Base-by-base conservation (phyloP, 2,888 invertebrate genomes). In the Eudasyphora cyanicolor region DNA sequence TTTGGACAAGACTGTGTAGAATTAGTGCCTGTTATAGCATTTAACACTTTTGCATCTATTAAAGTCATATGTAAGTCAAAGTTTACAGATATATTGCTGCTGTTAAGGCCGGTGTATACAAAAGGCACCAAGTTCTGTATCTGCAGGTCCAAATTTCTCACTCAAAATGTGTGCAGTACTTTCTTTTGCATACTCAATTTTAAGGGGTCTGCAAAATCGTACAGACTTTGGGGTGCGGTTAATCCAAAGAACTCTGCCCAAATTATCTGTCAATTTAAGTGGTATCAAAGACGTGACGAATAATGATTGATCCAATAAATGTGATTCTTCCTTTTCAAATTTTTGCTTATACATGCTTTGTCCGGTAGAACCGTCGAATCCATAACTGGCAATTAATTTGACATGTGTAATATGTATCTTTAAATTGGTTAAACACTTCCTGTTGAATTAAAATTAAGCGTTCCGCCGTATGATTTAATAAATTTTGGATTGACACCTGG, bases 131-230 rank as follows among this genome's bases (percentile, higher is more conserved):
- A n/a, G n/a, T n/a, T n/a, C n/a, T n/a, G n/a, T n/a, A n/a, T n/a
- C n/a, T n/a, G n/a, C n/a, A n/a, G n/a, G n/a, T n/a, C n/a, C n/a
- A n/a, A n/a, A n/a, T n/a, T n/a, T n/a, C n/a, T n/a, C n/a, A n/a
- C n/a, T n/a, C n/a, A n/a, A n/a, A n/a, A n/a, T n/a, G n/a, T n/a
- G n/a, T n/a, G n/a, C n/a, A n/a, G n/a, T 79, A 5, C 64, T 71
- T 71, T 78, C 78, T 32, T 79, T 82, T 21, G 64, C 64, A 42
- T 71, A 71, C 57, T 82, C 64, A n/a, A 79, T 45, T 76, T 79
- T 79, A 21, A 82, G 32, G 24, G 82, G 82, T 51, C 79, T 38
- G 32, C 79, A 82, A 82, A 82, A 82, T 12, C 82, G 74, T 49
- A 82, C 42, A 3, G 76, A 79, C 57, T 83, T 76, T 17, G 83